Percentiles rank a stretch among this genome's conserved stretches.
Conservation (phyloP, 2,113 vertebrate species). For the Ictalurus furcatus region DNA sequence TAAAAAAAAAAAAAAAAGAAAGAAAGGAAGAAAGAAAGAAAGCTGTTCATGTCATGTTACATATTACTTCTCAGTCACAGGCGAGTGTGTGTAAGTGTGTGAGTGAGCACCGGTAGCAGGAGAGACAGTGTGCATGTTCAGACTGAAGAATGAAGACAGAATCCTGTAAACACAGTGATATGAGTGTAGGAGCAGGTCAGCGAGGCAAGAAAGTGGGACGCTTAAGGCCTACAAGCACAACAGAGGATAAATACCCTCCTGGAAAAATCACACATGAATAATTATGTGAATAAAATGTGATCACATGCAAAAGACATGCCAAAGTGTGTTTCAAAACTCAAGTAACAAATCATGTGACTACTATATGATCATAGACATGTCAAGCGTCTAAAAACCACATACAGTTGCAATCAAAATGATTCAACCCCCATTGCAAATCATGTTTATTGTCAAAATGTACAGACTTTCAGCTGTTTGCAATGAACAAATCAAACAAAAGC, state of each 20-base stretch:
- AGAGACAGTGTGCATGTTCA: conserved; percentile 20
- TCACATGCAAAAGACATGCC: background rate
- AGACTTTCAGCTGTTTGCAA: too few relatives aligned
- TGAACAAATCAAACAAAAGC: too few relatives aligned
- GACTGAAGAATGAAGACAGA: conserved; percentile 37
- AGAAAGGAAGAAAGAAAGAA: background rate
- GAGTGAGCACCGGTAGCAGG: background rate
- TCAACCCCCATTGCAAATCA: too few relatives aligned
- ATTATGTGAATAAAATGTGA: background rate
- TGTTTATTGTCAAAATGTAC: too few relatives aligned
- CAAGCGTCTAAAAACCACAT: background rate
- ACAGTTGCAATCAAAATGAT: too few relatives aligned
- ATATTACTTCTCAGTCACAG: background rate
- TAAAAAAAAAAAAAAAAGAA: background rate
- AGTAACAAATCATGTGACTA: background rate
- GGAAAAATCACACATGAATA: background rate
- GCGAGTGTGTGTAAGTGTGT: conserved; percentile 2
- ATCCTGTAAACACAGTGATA: conserved; percentile 40
- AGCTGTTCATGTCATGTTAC: background rate
- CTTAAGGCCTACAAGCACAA: background rate
- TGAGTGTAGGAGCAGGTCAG: conserved; percentile 22
- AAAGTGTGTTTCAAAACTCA: background rate
- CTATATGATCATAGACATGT: background rate
- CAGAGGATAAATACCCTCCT: background rate
- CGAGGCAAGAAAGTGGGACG: background rate